Evolutionary conservation across 1,140 invertebrate species (phyloP).

Genomic region (Ceratitis capitata): DNA sequence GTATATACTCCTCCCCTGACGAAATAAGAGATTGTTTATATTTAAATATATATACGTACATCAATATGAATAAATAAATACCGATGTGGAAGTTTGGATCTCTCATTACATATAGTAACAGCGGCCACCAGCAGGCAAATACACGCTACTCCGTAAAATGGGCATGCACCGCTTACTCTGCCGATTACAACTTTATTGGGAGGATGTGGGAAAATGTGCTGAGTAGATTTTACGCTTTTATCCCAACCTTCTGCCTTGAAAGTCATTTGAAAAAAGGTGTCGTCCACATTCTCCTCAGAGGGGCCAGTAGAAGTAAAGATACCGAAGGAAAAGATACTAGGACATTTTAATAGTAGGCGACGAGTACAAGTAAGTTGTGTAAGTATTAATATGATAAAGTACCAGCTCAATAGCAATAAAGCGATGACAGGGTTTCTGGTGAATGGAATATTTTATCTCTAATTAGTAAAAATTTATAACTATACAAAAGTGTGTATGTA

Average conservation of each 20-base stretch:
- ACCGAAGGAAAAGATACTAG: slow-evolving; percentile 77
- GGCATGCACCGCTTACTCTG: slow-evolving; percentile 47
- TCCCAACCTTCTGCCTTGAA: slow-evolving; percentile 80
- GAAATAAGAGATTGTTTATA: slow-evolving; percentile 66
- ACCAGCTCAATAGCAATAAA: not conserved
- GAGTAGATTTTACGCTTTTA: not conserved
- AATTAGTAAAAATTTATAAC: not conserved
- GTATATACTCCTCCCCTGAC: slow-evolving; percentile 66
- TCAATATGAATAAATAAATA: not conserved
- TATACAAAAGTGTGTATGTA: not conserved
- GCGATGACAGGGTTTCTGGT: not conserved
- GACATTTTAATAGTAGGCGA: slow-evolving; percentile 74
- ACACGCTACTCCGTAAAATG: slow-evolving; percentile 83
- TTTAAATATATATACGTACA: not conserved
- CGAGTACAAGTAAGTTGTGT: slow-evolving; percentile 71
- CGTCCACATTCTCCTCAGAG: slow-evolving; percentile 70
- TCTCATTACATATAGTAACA: slow-evolving; percentile 78
- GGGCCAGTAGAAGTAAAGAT: slow-evolving; percentile 73
- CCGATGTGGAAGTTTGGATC: slow-evolving; percentile 66
- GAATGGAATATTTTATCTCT: too few relatives aligned
- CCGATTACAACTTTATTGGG: slow-evolving; percentile 54
- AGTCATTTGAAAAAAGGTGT: slow-evolving; percentile 71
- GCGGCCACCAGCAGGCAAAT: slow-evolving; percentile 74
- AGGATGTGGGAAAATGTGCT: not conserved
- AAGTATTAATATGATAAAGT: slow-evolving; percentile 65